phyloP scores from a whole-genome alignment of 2,888 invertebrate species.

The Nemotelus nigrinus region DNA sequence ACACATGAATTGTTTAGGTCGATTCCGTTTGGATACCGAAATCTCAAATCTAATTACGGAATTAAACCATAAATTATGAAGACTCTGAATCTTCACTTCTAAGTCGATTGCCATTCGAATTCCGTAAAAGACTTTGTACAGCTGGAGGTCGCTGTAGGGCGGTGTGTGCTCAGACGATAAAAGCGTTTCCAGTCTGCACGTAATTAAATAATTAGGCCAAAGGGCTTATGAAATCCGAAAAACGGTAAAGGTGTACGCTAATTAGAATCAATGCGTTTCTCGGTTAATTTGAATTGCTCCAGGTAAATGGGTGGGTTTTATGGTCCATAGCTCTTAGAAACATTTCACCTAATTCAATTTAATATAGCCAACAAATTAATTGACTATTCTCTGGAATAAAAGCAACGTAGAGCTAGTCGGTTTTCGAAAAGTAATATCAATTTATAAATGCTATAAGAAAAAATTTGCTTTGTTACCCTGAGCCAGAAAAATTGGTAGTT shows the following conservation, averaged over 20 bases:
- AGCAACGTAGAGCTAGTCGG: not conserved
- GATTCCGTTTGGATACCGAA: conserved; percentile 34
- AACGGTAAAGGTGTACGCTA: conserved; percentile 19
- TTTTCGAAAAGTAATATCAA: not conserved
- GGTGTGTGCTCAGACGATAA: not conserved
- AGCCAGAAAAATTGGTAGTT: not conserved
- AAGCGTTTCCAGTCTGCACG: conserved; percentile 4
- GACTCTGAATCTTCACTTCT: conserved; percentile 19
- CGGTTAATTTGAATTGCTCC: conserved; percentile 25
- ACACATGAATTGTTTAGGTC: conserved; percentile 18
- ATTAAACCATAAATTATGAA: conserved; percentile 43
- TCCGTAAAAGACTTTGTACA: not conserved
- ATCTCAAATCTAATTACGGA: conserved; percentile 36
- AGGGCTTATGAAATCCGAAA: conserved; percentile 29
- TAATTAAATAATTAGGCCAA: conserved; percentile 40
- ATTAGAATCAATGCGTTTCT: conserved; percentile 39
- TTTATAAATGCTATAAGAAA: not conserved
- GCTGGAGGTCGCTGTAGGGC: not conserved
- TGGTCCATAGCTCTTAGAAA: not conserved
- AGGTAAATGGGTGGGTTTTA: not conserved
- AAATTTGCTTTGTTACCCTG: not conserved
- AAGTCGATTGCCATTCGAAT: conserved; percentile 27
- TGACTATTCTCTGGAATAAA: not conserved
- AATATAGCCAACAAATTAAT: conserved; percentile 22
- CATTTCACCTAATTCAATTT: conserved; percentile 1